A percentile compares a stretch with the other conserved stretches of the same genome.
Conservation (phyloP, 2,888 invertebrate species). For the Lymantria dispar region DNA sequence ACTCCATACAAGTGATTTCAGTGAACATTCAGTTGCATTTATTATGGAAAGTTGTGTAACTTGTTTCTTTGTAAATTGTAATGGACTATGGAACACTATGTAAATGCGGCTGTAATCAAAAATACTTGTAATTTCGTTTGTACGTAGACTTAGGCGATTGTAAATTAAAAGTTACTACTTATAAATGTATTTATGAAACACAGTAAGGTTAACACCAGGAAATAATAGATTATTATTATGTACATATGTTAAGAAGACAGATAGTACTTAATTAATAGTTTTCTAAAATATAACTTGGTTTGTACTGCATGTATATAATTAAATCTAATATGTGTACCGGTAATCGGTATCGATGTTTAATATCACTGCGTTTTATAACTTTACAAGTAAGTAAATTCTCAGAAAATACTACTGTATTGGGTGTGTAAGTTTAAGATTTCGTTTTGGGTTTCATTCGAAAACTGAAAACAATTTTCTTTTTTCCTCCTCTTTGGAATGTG, state of each 20-base stretch:
- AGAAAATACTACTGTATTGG: slow-evolving; percentile 11
- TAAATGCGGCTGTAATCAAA: slow-evolving; percentile 67
- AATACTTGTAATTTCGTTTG: slow-evolving; percentile 61
- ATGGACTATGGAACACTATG: slow-evolving; percentile 50
- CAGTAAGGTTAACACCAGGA: slow-evolving; percentile 82
- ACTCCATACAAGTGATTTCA: slow-evolving; percentile 40
- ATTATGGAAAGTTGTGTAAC: slow-evolving; percentile 51
- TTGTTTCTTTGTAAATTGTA: slow-evolving; percentile 46
- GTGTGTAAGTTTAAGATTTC: slow-evolving; percentile 3
- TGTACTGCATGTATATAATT: slow-evolving; percentile 70
- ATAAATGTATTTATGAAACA: slow-evolving; percentile 79
- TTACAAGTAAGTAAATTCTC: slow-evolving; percentile 15
- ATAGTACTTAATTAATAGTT: slow-evolving; percentile 58
- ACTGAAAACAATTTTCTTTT: slow-evolving; percentile 8
- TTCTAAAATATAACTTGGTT: slow-evolving; percentile 61
- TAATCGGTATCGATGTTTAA: slow-evolving; percentile 34
- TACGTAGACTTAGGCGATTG: slow-evolving; percentile 71
- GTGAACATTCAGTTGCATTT: slow-evolving; percentile 51
- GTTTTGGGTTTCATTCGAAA: slow-evolving; percentile 10
- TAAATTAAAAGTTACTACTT: slow-evolving; percentile 71
- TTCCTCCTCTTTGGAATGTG: slow-evolving; percentile 6
- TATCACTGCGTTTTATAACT: slow-evolving; percentile 34
- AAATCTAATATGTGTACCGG: slow-evolving; percentile 40
- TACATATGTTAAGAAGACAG: slow-evolving; percentile 73
- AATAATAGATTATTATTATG: slow-evolving; percentile 57